Evolutionary conservation across 2,888 invertebrate species (phyloP).

Genomic region (Clostera curtula): DNA sequence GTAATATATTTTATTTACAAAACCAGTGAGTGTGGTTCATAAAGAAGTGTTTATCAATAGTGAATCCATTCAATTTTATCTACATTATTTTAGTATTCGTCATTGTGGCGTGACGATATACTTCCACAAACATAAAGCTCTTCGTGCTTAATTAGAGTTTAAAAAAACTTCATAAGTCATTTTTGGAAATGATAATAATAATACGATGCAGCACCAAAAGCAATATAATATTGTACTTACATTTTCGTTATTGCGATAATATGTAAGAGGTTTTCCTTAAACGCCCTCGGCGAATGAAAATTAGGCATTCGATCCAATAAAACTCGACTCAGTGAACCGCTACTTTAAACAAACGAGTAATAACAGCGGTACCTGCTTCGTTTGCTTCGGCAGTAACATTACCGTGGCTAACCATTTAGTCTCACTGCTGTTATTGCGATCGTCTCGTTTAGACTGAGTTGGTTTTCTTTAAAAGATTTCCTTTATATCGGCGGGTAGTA

Average conservation of each 20-base stretch:
- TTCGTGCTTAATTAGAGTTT: too few species aligned
- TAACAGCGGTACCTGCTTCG: constrained; percentile 20
- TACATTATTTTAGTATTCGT: too few species aligned
- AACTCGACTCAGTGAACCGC: constrained; percentile 26
- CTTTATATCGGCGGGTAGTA: constrained; percentile 45
- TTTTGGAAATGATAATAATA: too few species aligned
- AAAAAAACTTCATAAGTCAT: too few species aligned
- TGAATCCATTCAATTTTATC: too few species aligned
- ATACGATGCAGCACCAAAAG: too few species aligned
- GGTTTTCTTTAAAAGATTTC: constrained; percentile 36
- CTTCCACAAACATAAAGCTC: too few species aligned
- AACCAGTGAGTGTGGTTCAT: too few species aligned
- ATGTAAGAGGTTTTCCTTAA: constrained; percentile 3
- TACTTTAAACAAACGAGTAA: constrained; percentile 28
- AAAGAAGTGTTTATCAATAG: too few species aligned
- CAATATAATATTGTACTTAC: neutral
- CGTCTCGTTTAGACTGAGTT: constrained; percentile 26
- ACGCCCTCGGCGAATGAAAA: constrained; percentile 9
- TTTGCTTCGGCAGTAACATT: constrained; percentile 34
- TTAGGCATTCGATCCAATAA: constrained; percentile 25
- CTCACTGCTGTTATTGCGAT: constrained; percentile 32
- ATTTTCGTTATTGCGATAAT: neutral
- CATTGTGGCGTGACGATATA: too few species aligned
- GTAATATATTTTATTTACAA: too few species aligned
- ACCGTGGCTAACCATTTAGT: constrained; percentile 27